phyloP scores from a whole-genome alignment of 2,888 invertebrate genomes.

The Chloroclystis v-ata region DNA sequence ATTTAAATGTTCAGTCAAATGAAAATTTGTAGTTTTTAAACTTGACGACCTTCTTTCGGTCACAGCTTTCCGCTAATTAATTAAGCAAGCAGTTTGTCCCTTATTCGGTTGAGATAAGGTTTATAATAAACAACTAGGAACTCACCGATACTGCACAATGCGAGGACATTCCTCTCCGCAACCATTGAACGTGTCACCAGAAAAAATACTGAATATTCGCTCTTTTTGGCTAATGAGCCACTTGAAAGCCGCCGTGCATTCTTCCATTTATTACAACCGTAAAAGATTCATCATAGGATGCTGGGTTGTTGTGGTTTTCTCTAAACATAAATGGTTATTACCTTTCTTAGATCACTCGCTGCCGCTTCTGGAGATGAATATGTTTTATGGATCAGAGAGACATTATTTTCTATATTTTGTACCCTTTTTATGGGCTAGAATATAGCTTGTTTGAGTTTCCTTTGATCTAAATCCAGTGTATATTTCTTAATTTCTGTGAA shows the following conservation, averaged over 20 bases:
- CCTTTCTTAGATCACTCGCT: slow-evolving; percentile 24
- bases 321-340: slow-evolving; percentile 28
- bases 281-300: slow-evolving; percentile 25
- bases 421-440: slow-evolving; percentile 11
- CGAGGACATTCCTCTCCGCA: slow-evolving; percentile 24
- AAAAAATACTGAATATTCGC: slow-evolving; percentile 32
- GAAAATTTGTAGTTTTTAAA: slow-evolving; percentile 11
- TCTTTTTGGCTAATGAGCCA: slow-evolving; percentile 50
- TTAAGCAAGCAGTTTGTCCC: slow-evolving; percentile 9
- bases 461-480: slow-evolving; percentile 23
- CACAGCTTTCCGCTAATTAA: slow-evolving; percentile 25
- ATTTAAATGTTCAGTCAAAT: slow-evolving; percentile 12
- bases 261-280: slow-evolving; percentile 41
- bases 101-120: slow-evolving; percentile 11
- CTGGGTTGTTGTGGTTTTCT: slow-evolving; percentile 25
- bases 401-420: slow-evolving; percentile 14
- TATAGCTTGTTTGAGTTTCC: slow-evolving; percentile 7
- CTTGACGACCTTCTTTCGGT: slow-evolving; percentile 25
- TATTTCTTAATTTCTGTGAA: too few relatives aligned
- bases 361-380: slow-evolving; percentile 40
- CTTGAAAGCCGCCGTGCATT: slow-evolving; percentile 47
- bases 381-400: slow-evolving; percentile 37
- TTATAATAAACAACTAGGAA: slow-evolving; percentile 11
- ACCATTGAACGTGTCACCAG: slow-evolving; percentile 22
- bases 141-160: slow-evolving; percentile 9